Evolutionary conservation across 2,888 invertebrate species (phyloP).

Genomic region (Asteroscopus sphinx): DNA sequence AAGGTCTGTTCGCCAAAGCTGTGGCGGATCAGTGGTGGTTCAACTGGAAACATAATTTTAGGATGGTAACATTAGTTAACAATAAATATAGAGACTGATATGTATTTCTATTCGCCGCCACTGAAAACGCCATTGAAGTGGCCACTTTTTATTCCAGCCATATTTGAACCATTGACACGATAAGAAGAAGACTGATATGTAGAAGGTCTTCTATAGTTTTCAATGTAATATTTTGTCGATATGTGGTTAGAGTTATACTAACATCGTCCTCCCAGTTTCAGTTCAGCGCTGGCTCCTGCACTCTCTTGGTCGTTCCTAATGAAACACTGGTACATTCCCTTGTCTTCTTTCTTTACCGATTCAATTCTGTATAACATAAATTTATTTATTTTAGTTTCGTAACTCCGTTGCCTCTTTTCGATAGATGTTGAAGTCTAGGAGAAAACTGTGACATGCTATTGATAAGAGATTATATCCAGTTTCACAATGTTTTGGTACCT

Average conservation of each 20-base stretch:
- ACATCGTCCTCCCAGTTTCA: slow-evolving; percentile 97
- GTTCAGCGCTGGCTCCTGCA: slow-evolving; percentile 97
- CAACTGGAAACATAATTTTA: slow-evolving; percentile 89
- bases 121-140: too few relatives aligned
- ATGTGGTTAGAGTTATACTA: too few relatives aligned
- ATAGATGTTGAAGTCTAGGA: too few relatives aligned
- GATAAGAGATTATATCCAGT: too few relatives aligned
- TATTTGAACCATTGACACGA: too few relatives aligned
- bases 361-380: slow-evolving; percentile 91
- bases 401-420: background rate
- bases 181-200: too few relatives aligned
- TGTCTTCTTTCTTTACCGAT: slow-evolving; percentile 97
- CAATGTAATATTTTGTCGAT: too few relatives aligned
- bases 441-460: too few relatives aligned
- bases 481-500: slow-evolving; percentile 78
- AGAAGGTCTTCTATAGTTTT: too few relatives aligned
- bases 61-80: background rate
- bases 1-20: slow-evolving; percentile 97
- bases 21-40: slow-evolving; percentile 96
- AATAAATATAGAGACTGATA: background rate
- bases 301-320: slow-evolving; percentile 97
- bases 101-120: too few relatives aligned
- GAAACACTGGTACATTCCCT: slow-evolving; percentile 99
- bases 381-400: background rate
- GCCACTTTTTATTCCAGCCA: too few relatives aligned